These are phyloP conservation scores for Sceloporus tristichus DNA, from an alignment of 2,113 vertebrate species.

Conservation along the genomic window DNA sequence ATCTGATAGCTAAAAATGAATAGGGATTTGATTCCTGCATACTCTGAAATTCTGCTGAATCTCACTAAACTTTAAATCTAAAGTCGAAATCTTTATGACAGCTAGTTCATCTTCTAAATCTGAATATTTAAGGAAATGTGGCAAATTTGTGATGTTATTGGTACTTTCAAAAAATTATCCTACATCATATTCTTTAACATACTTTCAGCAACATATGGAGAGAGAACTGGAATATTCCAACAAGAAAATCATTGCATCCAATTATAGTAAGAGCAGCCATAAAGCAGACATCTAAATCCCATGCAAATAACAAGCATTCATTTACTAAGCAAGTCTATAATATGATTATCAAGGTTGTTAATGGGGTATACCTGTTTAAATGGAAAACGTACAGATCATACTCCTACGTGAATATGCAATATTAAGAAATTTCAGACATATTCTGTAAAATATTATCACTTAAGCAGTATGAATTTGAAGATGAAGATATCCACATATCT, in stretches of 20 bases:
- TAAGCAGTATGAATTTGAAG: neutral
- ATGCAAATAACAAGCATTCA: neutral
- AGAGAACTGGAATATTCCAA: neutral
- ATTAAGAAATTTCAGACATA: neutral
- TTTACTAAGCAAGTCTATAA: neutral
- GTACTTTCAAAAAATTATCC: neutral
- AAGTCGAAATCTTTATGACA: neutral
- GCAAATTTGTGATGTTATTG: neutral
- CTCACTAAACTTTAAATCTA: neutral
- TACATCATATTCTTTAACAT: neutral
- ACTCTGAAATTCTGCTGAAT: neutral
- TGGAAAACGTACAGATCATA: neutral
- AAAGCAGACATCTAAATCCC: neutral
- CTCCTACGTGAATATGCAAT: neutral
- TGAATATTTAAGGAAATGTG: neutral
- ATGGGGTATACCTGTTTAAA: neutral
- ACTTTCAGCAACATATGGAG: neutral
- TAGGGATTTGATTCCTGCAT: neutral
- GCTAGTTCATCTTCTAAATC: neutral
- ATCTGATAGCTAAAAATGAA: neutral
- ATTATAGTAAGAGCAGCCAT: neutral
- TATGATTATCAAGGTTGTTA: neutral
- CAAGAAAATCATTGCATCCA: neutral
- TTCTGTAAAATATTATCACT: neutral
- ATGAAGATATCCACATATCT: neutral